Conservation (phyloP, 2,888 invertebrate species). For the Heteromurus nitidus region DNA sequence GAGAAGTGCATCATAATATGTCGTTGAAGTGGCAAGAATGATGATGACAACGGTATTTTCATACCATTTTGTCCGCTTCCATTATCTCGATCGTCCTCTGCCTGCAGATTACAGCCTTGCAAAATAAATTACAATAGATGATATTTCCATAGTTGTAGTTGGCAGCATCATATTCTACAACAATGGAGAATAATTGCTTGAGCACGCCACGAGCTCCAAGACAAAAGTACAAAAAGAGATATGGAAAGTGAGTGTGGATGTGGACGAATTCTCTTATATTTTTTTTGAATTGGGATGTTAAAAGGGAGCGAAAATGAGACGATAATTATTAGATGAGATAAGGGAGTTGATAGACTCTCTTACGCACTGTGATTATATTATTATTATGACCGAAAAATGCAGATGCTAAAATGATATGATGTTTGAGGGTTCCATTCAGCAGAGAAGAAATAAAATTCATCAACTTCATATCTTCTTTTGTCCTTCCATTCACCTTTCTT, state of each 20-base stretch:
- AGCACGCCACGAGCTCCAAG: slow-evolving; percentile 15
- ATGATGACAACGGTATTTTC: too few species aligned
- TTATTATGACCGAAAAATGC: too few species aligned
- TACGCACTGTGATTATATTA: neutral
- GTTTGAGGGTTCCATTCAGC: neutral
- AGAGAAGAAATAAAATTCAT: neutral
- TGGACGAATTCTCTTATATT: neutral
- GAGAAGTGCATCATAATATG: too few species aligned
- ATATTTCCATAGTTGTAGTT: too few species aligned
- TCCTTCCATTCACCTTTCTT: too few species aligned
- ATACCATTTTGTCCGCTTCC: too few species aligned
- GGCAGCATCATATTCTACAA: neutral
- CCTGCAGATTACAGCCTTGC: too few species aligned
- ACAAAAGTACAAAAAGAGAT: neutral
- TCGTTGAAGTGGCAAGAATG: too few species aligned
- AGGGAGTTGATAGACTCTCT: neutral
- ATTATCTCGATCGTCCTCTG: too few species aligned
- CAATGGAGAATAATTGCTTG: neutral
- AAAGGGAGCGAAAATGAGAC: neutral
- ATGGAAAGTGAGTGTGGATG: slow-evolving; percentile 28
- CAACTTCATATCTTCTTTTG: neutral
- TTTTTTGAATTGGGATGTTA: neutral
- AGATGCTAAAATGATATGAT: too few species aligned
- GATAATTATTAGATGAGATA: neutral
- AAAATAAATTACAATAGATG: neutral